These are phyloP conservation scores for Florisuga fusca DNA, from an alignment of 2,797 vertebrate species.

Conservation along the genomic window DNA sequence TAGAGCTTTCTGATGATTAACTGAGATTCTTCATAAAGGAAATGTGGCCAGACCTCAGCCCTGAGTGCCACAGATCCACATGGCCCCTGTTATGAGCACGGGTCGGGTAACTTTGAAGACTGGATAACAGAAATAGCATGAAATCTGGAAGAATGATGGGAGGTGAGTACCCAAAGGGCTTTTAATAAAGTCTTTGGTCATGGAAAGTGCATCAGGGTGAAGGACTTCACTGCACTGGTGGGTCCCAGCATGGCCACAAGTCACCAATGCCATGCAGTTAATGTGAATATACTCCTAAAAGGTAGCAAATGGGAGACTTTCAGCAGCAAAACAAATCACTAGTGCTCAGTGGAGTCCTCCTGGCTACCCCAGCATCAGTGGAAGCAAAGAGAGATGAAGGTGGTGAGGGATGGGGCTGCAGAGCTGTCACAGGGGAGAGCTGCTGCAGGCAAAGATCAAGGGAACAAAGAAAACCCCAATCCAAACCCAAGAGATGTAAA, in stretches of 20 bases:
- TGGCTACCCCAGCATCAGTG: background rate
- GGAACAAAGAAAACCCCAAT: background rate
- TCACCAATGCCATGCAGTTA: accelerated
- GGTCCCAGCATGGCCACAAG: accelerated
- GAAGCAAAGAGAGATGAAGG: background rate
- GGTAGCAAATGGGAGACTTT: background rate
- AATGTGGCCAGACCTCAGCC: background rate
- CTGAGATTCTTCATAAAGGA: background rate
- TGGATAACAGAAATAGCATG: background rate
- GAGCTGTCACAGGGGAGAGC: background rate
- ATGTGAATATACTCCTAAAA: background rate
- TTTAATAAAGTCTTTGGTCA: background rate
- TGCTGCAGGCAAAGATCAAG: background rate
- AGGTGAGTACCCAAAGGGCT: background rate
- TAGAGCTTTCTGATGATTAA: background rate
- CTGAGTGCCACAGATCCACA: background rate
- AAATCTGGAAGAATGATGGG: background rate
- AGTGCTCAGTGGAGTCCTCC: accelerated
- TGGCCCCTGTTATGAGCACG: background rate
- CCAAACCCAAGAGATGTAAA: background rate
- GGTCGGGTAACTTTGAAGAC: background rate
- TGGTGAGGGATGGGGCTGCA: background rate
- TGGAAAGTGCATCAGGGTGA: background rate
- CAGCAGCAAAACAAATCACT: background rate
- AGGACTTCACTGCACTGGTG: accelerated